Percentiles rank a stretch among this genome's conserved stretches.
These are phyloP conservation scores for Machaerirhynchus nigripectus DNA, from an alignment of 2,113 vertebrate species.

Conservation along the genomic window DNA sequence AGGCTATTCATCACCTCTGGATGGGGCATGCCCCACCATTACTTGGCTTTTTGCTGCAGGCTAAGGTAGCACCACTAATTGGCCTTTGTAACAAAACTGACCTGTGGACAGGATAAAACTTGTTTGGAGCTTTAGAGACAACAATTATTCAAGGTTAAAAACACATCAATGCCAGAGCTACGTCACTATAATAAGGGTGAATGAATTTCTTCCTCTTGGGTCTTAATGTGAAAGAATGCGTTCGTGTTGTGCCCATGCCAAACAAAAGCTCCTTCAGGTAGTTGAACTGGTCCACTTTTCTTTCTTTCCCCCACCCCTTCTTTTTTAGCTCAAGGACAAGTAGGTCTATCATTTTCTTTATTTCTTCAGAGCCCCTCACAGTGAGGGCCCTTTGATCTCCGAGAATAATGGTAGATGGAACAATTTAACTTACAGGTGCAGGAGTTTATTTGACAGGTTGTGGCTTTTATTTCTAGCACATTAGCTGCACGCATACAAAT, in stretches of 20 bases:
- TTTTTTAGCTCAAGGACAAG: slow-evolving; percentile 70
- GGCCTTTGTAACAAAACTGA: slow-evolving; percentile 98
- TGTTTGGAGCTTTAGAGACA: slow-evolving; percentile 86
- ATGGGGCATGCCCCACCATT: slow-evolving; percentile 88
- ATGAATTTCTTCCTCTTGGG: slow-evolving; percentile 81
- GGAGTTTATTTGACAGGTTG: slow-evolving; percentile 76
- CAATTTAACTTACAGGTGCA: slow-evolving; percentile 81
- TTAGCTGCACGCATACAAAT: slow-evolving; percentile 74
- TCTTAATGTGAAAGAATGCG: slow-evolving; percentile 77
- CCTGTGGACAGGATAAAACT: slow-evolving; percentile 96
- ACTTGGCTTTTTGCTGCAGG: slow-evolving; percentile 96
- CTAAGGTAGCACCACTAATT: slow-evolving; percentile 98
- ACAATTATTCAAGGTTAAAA: slow-evolving; percentile 88
- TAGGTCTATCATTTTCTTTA: slow-evolving; percentile 73
- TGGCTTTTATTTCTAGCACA: slow-evolving; percentile 78
- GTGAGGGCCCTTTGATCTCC: slow-evolving; percentile 77
- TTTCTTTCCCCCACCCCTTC: slow-evolving; percentile 11
- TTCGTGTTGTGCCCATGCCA: slow-evolving; percentile 65
- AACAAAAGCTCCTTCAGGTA: slow-evolving; percentile 81
- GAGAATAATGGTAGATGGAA: slow-evolving; percentile 75
- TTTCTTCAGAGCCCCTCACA: slow-evolving; percentile 66
- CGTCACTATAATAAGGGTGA: slow-evolving; percentile 76
- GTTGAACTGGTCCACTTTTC: slow-evolving; percentile 53
- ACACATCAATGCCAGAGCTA: slow-evolving; percentile 79
- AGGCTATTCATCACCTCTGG: slow-evolving; percentile 89